A percentile compares a stretch with the other conserved stretches of the same genome.
These are phyloP conservation scores for Pogonomyrmex californicus DNA, from an alignment of 1,140 invertebrate species.

Conservation along the genomic window DNA sequence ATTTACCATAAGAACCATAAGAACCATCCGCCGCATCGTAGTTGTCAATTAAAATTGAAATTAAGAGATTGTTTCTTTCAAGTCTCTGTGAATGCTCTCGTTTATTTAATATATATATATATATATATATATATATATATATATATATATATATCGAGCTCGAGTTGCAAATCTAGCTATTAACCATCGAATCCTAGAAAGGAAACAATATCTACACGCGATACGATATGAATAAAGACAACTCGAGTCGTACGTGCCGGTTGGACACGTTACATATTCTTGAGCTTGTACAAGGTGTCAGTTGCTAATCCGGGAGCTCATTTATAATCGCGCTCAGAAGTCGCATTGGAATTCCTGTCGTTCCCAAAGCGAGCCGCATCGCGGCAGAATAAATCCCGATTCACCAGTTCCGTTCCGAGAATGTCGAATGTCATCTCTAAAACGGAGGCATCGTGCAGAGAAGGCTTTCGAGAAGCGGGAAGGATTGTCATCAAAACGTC, in stretches of 20 bases:
- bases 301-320: slow-evolving; percentile 32
- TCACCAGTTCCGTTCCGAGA: not conserved
- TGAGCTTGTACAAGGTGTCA: slow-evolving; percentile 25
- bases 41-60: slow-evolving; percentile 15
- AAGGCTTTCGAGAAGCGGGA: not conserved
- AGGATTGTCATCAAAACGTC: not conserved
- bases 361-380: not conserved
- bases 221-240: slow-evolving; percentile 30
- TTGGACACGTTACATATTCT: slow-evolving; percentile 1
- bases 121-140: no score
- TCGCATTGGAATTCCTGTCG: not conserved
- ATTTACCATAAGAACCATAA: not conserved
- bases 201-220: not conserved
- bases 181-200: slow-evolving; percentile 31
- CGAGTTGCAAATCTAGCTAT: slow-evolving; percentile 51
- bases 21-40: not conserved
- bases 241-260: slow-evolving; percentile 1
- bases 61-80: not conserved
- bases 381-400: not conserved
- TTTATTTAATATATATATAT: not conserved
- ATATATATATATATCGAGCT: not conserved
- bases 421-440: not conserved
- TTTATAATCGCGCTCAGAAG: slow-evolving; percentile 1
- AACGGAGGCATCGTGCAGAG: not conserved
- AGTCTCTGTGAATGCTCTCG: not conserved